A percentile compares a stretch with the other conserved stretches of the same genome.
Conservation (phyloP, 2,113 vertebrate species). For the Struthio camelus region DNA sequence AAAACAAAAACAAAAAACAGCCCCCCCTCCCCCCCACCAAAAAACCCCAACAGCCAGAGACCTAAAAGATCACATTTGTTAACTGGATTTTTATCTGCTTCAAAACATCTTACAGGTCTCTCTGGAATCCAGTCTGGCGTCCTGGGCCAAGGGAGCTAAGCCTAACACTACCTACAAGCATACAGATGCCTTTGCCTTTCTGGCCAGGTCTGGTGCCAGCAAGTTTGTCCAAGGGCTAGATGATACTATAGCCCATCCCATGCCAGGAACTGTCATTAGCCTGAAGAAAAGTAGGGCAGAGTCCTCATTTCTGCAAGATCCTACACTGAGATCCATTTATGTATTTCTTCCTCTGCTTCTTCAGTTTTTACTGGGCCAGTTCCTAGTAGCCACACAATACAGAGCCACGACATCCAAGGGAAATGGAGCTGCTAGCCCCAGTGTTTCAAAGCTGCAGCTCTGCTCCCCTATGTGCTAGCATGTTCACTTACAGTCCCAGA, state of each 20-base stretch:
- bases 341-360: not conserved
- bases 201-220: not conserved
- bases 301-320: not conserved
- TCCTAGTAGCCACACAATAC: not conserved
- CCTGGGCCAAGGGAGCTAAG: not conserved
- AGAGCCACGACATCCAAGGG: not conserved
- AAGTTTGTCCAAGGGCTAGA: not conserved
- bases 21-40: too few relatives aligned
- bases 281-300: not conserved
- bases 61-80: not conserved
- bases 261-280: not conserved
- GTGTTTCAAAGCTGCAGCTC: slow-evolving; percentile 62
- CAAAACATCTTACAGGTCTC: not conserved
- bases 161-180: not conserved
- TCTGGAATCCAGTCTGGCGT: not conserved
- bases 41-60: not conserved
- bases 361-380: not conserved
- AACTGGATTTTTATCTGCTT: not conserved
- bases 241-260: not conserved
- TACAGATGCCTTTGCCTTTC: not conserved
- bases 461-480: not conserved
- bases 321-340: not conserved
- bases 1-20: not conserved
- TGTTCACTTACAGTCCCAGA: slow-evolving; percentile 79
- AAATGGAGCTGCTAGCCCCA: not conserved